phyloP scores from a whole-genome alignment of 2,113 vertebrate genomes.

The Eurystomus gularis region DNA sequence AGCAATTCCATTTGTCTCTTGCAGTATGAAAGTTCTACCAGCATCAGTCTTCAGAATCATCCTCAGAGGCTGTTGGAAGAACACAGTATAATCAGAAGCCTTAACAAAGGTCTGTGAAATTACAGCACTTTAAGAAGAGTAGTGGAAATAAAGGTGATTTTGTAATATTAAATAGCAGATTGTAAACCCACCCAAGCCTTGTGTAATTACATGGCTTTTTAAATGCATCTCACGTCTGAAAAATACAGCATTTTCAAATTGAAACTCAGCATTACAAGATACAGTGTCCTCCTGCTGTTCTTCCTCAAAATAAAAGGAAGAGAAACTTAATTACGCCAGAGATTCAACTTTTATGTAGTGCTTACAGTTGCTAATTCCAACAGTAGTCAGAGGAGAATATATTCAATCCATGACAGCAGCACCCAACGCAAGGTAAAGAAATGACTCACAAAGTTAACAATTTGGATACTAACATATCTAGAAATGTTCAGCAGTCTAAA shows the following conservation, averaged over 20 bases:
- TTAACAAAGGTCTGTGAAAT: not conserved
- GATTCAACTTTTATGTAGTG: not conserved
- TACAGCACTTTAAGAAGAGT: not conserved
- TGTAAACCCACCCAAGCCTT: not conserved
- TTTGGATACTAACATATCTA: not conserved
- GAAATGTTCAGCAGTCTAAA: not conserved
- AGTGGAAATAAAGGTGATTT: not conserved
- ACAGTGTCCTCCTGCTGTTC: not conserved
- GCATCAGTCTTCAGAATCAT: slow-evolving; percentile 84
- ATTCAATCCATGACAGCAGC: not conserved
- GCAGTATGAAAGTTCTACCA: slow-evolving; percentile 68
- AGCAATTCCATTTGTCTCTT: slow-evolving; percentile 54
- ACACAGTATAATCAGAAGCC: slow-evolving; percentile 60
- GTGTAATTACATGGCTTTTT: not conserved
- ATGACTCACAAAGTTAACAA: not conserved
- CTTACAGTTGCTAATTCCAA: not conserved
- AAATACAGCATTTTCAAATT: not conserved
- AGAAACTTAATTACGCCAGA: slow-evolving; percentile 4
- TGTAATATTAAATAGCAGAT: not conserved
- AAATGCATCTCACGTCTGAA: not conserved
- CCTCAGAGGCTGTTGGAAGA: slow-evolving; percentile 83
- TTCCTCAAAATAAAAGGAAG: slow-evolving; percentile 26
- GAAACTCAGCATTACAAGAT: not conserved
- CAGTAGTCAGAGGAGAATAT: slow-evolving; percentile 7
- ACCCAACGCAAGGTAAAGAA: not conserved